Percentiles rank a stretch among this genome's conserved stretches.
Evolutionary conservation across 2,888 invertebrate genomes (phyloP).

Genomic region (Alviniconcha strummeri): DNA sequence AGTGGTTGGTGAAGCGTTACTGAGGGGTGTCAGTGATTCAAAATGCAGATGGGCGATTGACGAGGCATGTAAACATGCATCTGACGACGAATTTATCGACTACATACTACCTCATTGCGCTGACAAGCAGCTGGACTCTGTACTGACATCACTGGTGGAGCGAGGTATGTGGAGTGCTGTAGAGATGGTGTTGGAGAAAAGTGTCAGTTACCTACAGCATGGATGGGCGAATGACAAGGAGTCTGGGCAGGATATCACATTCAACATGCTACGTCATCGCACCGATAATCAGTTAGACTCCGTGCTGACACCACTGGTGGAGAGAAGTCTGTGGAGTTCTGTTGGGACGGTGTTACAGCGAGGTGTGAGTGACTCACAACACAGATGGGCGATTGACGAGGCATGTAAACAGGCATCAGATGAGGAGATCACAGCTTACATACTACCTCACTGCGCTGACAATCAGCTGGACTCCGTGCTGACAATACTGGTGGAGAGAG

Average conservation of each 20-base stretch:
- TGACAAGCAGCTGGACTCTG: too few relatives aligned
- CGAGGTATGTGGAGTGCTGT: not conserved
- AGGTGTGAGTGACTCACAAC: not conserved
- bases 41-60: not conserved
- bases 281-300: not conserved
- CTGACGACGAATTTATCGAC: not conserved
- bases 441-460: not conserved
- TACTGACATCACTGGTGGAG: too few relatives aligned
- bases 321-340: not conserved
- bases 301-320: conserved; percentile 1
- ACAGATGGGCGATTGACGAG: not conserved
- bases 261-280: too few relatives aligned
- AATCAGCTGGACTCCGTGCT: not conserved
- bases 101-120: not conserved
- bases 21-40: not conserved
- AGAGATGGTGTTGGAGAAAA: not conserved
- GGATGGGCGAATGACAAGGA: too few relatives aligned
- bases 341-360: too few relatives aligned
- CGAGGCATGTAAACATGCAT: not conserved
- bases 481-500: not conserved
- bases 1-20: too few relatives aligned
- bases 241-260: too few relatives aligned
- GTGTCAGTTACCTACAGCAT: too few relatives aligned
- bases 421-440: not conserved
- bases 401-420: not conserved